Evolutionary conservation across 23 tunicate species (phyloP).

Genomic region (Botrylloides violaceus): DNA sequence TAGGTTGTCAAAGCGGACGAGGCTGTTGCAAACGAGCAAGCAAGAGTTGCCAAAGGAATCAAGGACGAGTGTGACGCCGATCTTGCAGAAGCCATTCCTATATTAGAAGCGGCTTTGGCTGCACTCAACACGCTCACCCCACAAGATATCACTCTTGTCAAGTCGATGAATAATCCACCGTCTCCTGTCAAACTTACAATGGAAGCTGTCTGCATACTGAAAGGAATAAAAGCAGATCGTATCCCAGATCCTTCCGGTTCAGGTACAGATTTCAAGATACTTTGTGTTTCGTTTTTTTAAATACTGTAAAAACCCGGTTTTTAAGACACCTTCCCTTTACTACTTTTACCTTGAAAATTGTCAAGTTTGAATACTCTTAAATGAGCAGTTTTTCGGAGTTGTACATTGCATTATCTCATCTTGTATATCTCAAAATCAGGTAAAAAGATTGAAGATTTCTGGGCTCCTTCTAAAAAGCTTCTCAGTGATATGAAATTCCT

Average conservation of each 20-base stretch:
- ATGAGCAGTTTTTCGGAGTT: no score
- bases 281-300: no score
- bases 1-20: constrained; percentile 98
- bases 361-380: no score
- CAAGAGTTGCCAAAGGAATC: constrained; percentile 72
- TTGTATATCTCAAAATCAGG: no score
- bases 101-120: constrained; percentile 82
- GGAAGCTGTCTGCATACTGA: constrained; percentile 90
- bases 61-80: constrained; percentile 99
- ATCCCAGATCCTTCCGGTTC: constrained; percentile 96
- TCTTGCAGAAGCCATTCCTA: constrained; percentile 98
- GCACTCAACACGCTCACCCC: constrained; percentile 88
- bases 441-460: constrained; percentile 88
- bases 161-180: constrained; percentile 92
- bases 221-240: constrained; percentile 86
- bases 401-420: no score
- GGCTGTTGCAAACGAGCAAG: constrained; percentile 97
- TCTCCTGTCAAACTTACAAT: constrained; percentile 83
- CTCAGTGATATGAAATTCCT: constrained; percentile 98
- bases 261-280: constrained; percentile 52
- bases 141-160: constrained; percentile 86
- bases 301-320: no score
- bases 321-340: no score
- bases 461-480: constrained; percentile 95
- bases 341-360: no score